Conservation (phyloP, 2,888 invertebrate genomes). For the Andrena hattorfiana region DNA sequence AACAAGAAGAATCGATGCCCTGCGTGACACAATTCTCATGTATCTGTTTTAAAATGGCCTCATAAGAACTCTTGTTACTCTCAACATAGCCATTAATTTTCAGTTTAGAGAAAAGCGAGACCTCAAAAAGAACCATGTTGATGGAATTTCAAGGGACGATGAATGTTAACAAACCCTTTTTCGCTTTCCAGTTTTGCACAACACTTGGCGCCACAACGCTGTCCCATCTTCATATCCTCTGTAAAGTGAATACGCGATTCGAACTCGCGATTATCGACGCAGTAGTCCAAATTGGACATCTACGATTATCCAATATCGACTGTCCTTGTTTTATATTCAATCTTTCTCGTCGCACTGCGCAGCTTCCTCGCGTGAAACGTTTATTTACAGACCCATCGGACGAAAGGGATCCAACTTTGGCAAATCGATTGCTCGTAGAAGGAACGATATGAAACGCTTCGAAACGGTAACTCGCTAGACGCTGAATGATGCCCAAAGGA, state of each 20-base stretch:
- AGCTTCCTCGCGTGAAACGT: not conserved
- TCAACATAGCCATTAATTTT: no score
- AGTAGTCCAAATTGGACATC: not conserved
- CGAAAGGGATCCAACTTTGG: not conserved
- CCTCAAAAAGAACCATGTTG: not conserved
- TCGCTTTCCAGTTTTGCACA: not conserved
- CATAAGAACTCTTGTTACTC: no score
- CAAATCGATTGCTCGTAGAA: not conserved
- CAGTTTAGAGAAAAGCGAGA: no score
- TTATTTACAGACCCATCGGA: not conserved
- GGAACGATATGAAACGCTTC: conserved; percentile 7
- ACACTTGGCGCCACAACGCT: not conserved
- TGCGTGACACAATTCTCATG: no score
- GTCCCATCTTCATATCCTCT: not conserved
- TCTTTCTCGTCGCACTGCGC: not conserved
- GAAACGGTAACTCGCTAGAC: conserved; percentile 34
- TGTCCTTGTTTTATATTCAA: not conserved
- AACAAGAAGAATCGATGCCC: not conserved
- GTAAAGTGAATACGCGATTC: not conserved
- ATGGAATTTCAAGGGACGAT: not conserved
- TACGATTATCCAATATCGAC: not conserved
- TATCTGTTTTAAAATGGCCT: no score
- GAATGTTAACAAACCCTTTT: not conserved
- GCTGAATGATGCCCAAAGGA: conserved; percentile 48
- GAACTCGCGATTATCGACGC: not conserved